Evolutionary conservation across 2,797 vertebrate genomes (phyloP).

Genomic region (Oreochromis mossambicus): DNA sequence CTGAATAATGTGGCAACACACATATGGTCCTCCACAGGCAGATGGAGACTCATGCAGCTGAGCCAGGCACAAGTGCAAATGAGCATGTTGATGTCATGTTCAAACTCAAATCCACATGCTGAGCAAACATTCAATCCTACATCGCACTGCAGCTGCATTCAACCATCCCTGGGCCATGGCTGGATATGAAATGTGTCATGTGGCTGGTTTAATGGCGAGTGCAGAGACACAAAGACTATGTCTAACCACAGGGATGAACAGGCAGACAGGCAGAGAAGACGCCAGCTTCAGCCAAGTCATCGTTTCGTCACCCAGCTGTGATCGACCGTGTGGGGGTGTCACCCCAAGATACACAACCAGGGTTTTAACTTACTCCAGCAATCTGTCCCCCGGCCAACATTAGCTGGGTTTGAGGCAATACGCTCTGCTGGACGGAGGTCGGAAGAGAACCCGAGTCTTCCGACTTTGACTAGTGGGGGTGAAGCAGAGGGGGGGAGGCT

Average conservation of each 20-base stretch:
- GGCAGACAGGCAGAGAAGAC: constrained; percentile 38
- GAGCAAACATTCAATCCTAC: constrained; percentile 19
- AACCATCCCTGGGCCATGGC: background rate
- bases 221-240: constrained; percentile 11
- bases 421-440: constrained; percentile 89
- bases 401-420: constrained; percentile 92
- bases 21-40: background rate
- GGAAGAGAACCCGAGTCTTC: constrained; percentile 89
- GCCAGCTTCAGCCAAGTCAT: constrained; percentile 28
- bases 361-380: constrained; percentile 88
- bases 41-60: constrained; percentile 49
- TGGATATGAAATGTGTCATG: constrained; percentile 26
- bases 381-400: constrained; percentile 98
- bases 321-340: background rate
- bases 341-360: constrained; percentile 16
- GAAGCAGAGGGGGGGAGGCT: constrained; percentile 65
- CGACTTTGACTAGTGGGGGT: constrained; percentile 85
- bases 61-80: constrained; percentile 45
- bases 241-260: constrained; percentile 37
- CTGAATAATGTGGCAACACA: constrained; percentile 18
- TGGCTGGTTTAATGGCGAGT: background rate
- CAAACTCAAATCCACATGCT: constrained; percentile 59
- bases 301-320: background rate
- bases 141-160: constrained; percentile 3
- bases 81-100: constrained; percentile 42